phyloP scores from a whole-genome alignment of 1,140 invertebrate species.

The Diachasmimorpha longicaudata region DNA sequence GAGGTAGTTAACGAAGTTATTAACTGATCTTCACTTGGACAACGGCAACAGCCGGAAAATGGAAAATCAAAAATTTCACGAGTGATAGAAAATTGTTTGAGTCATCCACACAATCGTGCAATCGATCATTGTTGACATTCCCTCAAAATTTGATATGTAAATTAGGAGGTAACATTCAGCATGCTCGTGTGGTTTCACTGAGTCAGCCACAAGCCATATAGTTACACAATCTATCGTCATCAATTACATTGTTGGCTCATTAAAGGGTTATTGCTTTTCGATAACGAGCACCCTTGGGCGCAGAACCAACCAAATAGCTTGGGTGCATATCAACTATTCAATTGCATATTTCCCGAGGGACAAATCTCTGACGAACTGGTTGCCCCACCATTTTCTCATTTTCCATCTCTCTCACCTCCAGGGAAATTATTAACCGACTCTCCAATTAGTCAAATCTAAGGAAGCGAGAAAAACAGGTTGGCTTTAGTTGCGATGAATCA shows the following conservation, averaged over 20 bases:
- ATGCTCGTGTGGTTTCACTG: neutral
- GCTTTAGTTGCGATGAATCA: too few relatives aligned
- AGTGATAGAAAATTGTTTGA: too few relatives aligned
- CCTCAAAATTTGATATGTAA: neutral
- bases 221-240: neutral
- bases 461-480: neutral
- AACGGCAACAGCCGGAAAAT: neutral
- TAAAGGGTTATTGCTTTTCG: slow-evolving; percentile 22
- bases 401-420: neutral
- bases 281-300: slow-evolving; percentile 13
- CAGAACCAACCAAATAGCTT: neutral
- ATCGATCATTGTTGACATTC: neutral
- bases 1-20: neutral
- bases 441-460: slow-evolving; percentile 18
- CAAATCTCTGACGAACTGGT: slow-evolving; percentile 21
- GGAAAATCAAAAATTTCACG: too few relatives aligned
- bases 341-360: slow-evolving; percentile 43
- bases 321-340: slow-evolving; percentile 44
- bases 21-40: too few relatives aligned
- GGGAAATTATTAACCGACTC: slow-evolving; percentile 3
- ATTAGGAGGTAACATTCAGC: neutral
- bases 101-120: neutral
- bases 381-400: slow-evolving; percentile 25
- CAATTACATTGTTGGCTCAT: slow-evolving; percentile 14
- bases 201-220: neutral